Evolutionary conservation across 2,797 vertebrate genomes (phyloP).

Genomic region (Chlorospingus flavigularis): DNA sequence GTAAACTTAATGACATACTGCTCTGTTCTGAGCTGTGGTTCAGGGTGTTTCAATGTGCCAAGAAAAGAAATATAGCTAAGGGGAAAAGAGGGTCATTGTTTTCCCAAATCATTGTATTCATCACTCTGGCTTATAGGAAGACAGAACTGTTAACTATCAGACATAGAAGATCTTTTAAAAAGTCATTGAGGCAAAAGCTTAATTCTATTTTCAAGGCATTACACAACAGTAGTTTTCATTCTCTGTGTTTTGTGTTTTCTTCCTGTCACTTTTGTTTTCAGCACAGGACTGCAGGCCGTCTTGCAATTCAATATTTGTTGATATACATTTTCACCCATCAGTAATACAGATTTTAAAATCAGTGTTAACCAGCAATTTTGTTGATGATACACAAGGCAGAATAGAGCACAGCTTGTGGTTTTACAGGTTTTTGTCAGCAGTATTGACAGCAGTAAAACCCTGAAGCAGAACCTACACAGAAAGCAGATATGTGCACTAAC

Average conservation of each 20-base stretch:
- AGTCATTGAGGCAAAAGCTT: background rate
- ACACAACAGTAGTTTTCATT: background rate
- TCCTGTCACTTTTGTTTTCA: background rate
- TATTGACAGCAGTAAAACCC: conserved; percentile 50
- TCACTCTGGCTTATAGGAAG: background rate
- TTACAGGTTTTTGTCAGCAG: conserved; percentile 42
- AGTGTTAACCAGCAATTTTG: conserved; percentile 28
- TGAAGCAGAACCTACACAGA: conserved; percentile 27
- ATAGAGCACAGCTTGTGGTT: conserved; percentile 48
- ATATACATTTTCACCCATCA: background rate
- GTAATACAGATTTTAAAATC: conserved; percentile 16
- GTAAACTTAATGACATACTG: background rate
- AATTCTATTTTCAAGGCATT: background rate
- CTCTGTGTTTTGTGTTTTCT: background rate
- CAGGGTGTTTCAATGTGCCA: background rate
- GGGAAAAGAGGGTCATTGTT: background rate
- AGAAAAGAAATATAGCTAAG: background rate
- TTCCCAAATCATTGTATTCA: background rate
- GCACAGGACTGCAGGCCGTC: background rate
- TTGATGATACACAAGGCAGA: conserved; percentile 15
- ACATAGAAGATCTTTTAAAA: background rate
- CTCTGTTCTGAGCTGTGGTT: background rate
- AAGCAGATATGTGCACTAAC: conserved; percentile 36
- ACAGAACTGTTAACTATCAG: background rate
- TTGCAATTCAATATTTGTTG: background rate